A percentile compares a stretch with the other conserved stretches of the same genome.
phyloP scores from a whole-genome alignment of 2,888 invertebrate genomes.

The Aporophyla nigra region DNA sequence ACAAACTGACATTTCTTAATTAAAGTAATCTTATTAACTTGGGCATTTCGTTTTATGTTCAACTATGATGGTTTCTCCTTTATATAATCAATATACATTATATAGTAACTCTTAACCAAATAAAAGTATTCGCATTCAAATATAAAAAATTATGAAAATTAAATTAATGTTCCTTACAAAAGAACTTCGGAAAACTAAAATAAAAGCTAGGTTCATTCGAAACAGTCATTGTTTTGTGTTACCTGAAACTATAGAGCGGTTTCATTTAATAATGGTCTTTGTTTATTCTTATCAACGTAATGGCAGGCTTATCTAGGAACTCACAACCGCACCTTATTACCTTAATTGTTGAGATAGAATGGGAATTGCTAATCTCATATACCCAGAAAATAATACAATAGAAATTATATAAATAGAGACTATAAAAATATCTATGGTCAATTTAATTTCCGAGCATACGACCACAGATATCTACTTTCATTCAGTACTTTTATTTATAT shows the following conservation, averaged over 20 bases:
- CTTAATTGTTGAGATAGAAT: conserved; percentile 13
- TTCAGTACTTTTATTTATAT: too few relatives aligned
- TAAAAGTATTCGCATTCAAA: not conserved
- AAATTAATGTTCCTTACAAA: not conserved
- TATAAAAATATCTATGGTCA: not conserved
- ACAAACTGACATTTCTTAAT: conserved; percentile 20
- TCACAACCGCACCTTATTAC: not conserved
- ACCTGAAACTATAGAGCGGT: conserved; percentile 16
- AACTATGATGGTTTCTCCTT: not conserved
- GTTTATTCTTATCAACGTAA: conserved; percentile 29
- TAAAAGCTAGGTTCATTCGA: conserved; percentile 14
- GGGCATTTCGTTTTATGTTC: conserved; percentile 16
- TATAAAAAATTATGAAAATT: not conserved
- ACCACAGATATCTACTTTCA: not conserved
- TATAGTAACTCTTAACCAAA: not conserved
- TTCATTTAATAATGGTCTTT: conserved; percentile 19
- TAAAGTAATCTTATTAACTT: conserved; percentile 13
- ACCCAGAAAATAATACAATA: not conserved
- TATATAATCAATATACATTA: not conserved
- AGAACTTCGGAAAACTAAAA: not conserved
- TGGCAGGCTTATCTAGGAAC: conserved; percentile 30
- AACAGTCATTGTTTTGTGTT: conserved; percentile 2
- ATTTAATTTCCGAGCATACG: not conserved
- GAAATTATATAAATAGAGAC: not conserved
- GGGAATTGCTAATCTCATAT: not conserved